phyloP scores from a whole-genome alignment of 2,113 vertebrate species.

The Orcinus orca region DNA sequence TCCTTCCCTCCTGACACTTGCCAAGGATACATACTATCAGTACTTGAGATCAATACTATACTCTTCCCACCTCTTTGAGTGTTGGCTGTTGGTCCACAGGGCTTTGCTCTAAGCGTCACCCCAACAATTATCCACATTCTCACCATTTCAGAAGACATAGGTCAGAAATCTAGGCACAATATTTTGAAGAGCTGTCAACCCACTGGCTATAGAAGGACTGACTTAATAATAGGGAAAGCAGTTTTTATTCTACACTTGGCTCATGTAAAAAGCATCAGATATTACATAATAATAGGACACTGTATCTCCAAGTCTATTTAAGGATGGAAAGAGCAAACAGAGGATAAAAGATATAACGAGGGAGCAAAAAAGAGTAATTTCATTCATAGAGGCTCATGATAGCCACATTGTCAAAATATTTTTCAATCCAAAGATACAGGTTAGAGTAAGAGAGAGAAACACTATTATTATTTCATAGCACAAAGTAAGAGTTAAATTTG shows the following conservation, averaged over 20 bases:
- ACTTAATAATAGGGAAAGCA: constrained; percentile 8
- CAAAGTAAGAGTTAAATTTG: constrained; percentile 47
- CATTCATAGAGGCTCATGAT: neutral
- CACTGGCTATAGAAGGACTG: neutral
- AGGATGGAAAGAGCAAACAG: constrained; percentile 6
- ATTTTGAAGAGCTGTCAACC: neutral
- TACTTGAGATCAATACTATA: neutral
- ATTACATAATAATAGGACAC: constrained; percentile 56
- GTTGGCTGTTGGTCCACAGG: neutral
- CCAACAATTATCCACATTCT: neutral
- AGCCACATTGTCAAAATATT: constrained; percentile 62
- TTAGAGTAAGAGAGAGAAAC: constrained; percentile 31
- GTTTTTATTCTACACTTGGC: constrained; percentile 1
- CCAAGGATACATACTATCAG: neutral
- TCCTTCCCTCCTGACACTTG: neutral
- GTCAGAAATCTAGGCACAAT: neutral
- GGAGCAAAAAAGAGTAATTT: neutral
- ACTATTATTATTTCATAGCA: neutral
- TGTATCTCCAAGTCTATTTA: constrained; percentile 36
- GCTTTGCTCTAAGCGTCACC: neutral
- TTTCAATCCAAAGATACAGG: constrained; percentile 30
- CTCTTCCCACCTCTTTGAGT: neutral
- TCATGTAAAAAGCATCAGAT: constrained; percentile 58
- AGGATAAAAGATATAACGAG: constrained; percentile 42
- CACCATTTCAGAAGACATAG: neutral